These are phyloP conservation scores for Drepanosiphum platanoidis DNA, from an alignment of 2,888 invertebrate genomes.

Conservation along the genomic window DNA sequence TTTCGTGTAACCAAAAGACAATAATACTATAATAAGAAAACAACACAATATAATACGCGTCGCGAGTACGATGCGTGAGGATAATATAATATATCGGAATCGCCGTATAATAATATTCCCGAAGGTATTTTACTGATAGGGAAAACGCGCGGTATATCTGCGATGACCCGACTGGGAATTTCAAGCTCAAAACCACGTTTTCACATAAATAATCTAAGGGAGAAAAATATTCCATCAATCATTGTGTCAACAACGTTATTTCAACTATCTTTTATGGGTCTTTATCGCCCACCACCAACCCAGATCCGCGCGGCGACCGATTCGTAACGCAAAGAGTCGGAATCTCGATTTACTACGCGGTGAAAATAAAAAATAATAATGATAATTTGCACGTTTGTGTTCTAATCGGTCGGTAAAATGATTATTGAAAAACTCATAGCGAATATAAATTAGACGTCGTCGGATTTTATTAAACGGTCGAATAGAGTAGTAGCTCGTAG, in stretches of 20 bases:
- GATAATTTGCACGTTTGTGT: too few species aligned
- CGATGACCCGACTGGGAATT: constrained; percentile 12
- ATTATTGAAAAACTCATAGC: too few species aligned
- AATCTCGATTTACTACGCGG: neutral
- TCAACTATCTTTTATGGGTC: neutral
- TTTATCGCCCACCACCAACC: neutral
- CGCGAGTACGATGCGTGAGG: too few species aligned
- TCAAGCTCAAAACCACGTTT: neutral
- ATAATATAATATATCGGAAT: neutral
- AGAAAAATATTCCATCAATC: constrained; percentile 18
- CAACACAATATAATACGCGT: too few species aligned
- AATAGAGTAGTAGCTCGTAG: too few species aligned
- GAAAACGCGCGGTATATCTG: neutral
- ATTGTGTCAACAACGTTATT: constrained; percentile 14
- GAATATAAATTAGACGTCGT: too few species aligned
- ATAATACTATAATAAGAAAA: too few species aligned
- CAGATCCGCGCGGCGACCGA: neutral
- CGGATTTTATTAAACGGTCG: too few species aligned
- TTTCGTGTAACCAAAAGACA: too few species aligned
- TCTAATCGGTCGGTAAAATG: too few species aligned
- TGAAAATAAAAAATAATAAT: too few species aligned
- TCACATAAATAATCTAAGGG: neutral
- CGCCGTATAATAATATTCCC: constrained; percentile 4
- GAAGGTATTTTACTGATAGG: neutral
- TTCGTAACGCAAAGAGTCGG: neutral